Conservation (phyloP, 2,113 vertebrate genomes). For the Tautogolabrus adspersus region DNA sequence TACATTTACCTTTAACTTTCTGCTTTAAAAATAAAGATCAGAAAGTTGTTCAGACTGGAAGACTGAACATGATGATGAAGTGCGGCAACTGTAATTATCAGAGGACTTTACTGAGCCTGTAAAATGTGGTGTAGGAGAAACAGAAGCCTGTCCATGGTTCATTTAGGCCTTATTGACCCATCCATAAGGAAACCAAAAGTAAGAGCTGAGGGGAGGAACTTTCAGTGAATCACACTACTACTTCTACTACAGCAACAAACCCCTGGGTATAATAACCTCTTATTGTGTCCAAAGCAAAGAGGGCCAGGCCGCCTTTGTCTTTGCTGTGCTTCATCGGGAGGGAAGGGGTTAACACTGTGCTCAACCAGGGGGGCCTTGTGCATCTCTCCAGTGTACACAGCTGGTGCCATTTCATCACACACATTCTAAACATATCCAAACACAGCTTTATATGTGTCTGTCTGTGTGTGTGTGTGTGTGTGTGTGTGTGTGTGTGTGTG, state of each 20-base stretch:
- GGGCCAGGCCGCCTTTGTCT: slow-evolving; percentile 46
- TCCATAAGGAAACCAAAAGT: slow-evolving; percentile 53
- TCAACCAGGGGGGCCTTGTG: slow-evolving; percentile 69
- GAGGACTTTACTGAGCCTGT: slow-evolving; percentile 52
- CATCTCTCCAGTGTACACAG: slow-evolving; percentile 83
- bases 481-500: slow-evolving; percentile 31
- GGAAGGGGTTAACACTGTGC: slow-evolving; percentile 78
- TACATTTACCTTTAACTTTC: background rate
- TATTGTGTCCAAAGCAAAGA: slow-evolving; percentile 40
- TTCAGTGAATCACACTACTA: slow-evolving; percentile 55
- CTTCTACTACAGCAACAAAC: slow-evolving; percentile 48
- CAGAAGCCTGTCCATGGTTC: slow-evolving; percentile 44
- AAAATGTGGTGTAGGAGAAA: slow-evolving; percentile 53
- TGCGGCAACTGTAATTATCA: slow-evolving; percentile 50
- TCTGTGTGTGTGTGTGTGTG: slow-evolving; percentile 1
- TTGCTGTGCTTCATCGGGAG: slow-evolving; percentile 36
- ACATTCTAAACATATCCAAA: slow-evolving; percentile 84
- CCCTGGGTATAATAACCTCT: slow-evolving; percentile 21
- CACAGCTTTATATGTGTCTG: slow-evolving; percentile 72
- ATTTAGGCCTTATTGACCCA: slow-evolving; percentile 25
- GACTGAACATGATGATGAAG: slow-evolving; percentile 29
- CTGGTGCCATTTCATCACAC: slow-evolving; percentile 85
- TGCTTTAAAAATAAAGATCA: slow-evolving; percentile 33
- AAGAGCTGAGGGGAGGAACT: slow-evolving; percentile 29
- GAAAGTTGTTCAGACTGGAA: slow-evolving; percentile 32